Base-by-base conservation (phyloP, 2,113 vertebrate genomes). In the Amphiprion percula region DNA sequence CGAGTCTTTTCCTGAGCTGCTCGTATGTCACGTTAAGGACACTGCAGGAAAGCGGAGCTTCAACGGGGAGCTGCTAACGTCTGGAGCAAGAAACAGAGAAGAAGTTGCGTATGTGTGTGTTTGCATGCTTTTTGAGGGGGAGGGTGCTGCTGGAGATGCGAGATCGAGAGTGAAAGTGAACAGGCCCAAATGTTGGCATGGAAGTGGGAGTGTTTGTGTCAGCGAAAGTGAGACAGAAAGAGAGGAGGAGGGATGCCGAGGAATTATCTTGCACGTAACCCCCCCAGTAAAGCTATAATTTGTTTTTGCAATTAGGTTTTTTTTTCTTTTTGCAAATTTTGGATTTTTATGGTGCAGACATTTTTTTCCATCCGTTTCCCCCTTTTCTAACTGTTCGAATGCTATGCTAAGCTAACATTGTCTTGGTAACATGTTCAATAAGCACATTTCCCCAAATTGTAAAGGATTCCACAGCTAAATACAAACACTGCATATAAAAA, bases 21-120 rank as follows among this genome's bases (percentile, higher is more conserved):
- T 77, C 72, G 26, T 78, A 71, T 87, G 84, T 82, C 81, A 82
- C 33, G 65, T 75, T 85, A 79, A 78, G 85, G 84, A 87, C 86
- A 50, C 56, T 50, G 80, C 76, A 82, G 77, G 86, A 80, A 83
- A 81, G 82, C 12, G 64, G 86, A 21, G 78, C 37, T 77, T 15
- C 78, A 76, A 60, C 68, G 60, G 76, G 46, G 80, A 84, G 67
- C 84, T 81, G 47, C 82, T 82, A 55, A 88, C 80, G 82, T 84
- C 80, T 84, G 82, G 73, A 72, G 68, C 39, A 56, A 78, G 86
- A 81, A 83, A 83, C 69, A 77, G 70, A 74, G 3, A 26, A 26
- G 58, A 58, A 23, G n/a, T 71, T 68, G 74, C 63, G 71, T 58
- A 72, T 23, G 47, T 55, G 30, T 62, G 47, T 68, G 65, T 49